Base-by-base conservation (phyloP, 2,113 vertebrate species). In the Aphyosemion australe region DNA sequence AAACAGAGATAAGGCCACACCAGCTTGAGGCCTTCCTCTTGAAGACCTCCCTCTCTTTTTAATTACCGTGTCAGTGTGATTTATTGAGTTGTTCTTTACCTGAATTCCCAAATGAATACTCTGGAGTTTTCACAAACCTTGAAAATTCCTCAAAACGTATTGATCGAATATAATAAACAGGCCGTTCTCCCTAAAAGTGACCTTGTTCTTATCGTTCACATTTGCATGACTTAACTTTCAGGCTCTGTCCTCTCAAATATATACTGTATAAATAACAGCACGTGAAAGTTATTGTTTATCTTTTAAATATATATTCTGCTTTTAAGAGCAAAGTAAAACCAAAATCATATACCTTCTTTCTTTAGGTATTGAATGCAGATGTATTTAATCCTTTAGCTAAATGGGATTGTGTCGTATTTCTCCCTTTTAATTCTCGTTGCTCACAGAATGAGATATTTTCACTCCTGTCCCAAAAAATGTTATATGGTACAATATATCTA, bases 61-160 rank as follows among this genome's bases (percentile, higher is more conserved):
- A 87, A 88, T 87, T 87, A 87, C 16, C 49, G 10, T 78, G 83
- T 85, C 84, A 87, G 1, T 52, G 50, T 84, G 79, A 88, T 90
- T 80, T 82, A 79, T 66, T 48, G 68, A 68, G 49, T 74, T 13
- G 9, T 51, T 61, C 65, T 71, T 61, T 15, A 34, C 32, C 46
- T 43, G 47, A 56, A 68, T 63, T 58, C 20, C n/a, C 21, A 55
- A 56, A 63, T 60, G 47, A 56, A 50, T 59, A 48, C 39, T 53
- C 6, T 49, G 39, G 43, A 51, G 26, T 72, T 64, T 54, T 34
- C 21, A n/a, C 14, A 46, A 34, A 41, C 37, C 20, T 55, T 31
- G 18, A 54, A 51, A 20, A 21, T 53, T 69, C 54, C n/a, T 61
- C 14, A 61, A 57, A 64, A 6, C 12, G 57, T 18, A 43, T 26